Evolutionary conservation across 1,140 invertebrate species (phyloP).

Genomic region (Diorhabda carinulata): DNA sequence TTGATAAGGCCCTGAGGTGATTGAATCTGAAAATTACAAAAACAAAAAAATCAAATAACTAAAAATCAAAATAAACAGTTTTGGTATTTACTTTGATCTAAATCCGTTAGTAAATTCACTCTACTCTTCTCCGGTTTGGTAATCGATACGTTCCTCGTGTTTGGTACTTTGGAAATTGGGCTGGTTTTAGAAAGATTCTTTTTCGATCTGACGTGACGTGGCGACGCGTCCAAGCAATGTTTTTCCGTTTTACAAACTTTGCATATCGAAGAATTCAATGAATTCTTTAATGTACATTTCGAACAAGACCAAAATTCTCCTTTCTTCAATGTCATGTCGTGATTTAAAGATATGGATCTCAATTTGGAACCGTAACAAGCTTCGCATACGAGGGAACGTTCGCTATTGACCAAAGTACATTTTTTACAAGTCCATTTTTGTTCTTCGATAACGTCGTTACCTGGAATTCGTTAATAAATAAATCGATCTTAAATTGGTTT

Average conservation of each 20-base stretch:
- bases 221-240: constrained; percentile 48
- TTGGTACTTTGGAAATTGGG: background rate
- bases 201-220: constrained; percentile 34
- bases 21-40: constrained; percentile 23
- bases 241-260: constrained; percentile 65
- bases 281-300: constrained; percentile 82
- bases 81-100: constrained; percentile 32
- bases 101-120: constrained; percentile 32
- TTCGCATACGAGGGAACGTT: constrained; percentile 64
- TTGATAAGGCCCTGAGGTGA: constrained; percentile 34
- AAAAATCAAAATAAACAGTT: background rate
- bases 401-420: constrained; percentile 78
- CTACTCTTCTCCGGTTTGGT: constrained; percentile 16
- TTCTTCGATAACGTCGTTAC: constrained; percentile 30
- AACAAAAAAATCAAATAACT: no score
- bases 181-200: background rate
- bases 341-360: constrained; percentile 59
- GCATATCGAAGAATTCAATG: constrained; percentile 64
- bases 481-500: no score
- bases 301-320: constrained; percentile 74
- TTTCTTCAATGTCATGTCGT: constrained; percentile 66
- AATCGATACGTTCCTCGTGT: background rate
- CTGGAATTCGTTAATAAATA: constrained; percentile 4
- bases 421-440: constrained; percentile 80
- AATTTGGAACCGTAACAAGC: constrained; percentile 80